Evolutionary conservation across 1,140 invertebrate genomes (phyloP).

Genomic region (Drosophila pandora): DNA sequence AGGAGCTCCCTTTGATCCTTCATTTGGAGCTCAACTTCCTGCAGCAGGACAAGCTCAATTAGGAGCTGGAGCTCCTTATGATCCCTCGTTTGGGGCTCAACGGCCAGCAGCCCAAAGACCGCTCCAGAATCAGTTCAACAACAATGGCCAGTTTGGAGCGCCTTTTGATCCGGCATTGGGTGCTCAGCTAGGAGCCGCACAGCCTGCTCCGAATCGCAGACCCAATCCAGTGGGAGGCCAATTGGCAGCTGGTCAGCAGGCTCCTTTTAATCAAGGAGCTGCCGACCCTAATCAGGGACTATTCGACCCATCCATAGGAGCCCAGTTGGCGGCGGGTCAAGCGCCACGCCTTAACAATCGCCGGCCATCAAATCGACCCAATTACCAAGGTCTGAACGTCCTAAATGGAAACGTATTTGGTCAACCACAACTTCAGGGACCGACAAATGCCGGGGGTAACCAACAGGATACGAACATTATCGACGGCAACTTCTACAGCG

Average conservation of each 20-base stretch:
- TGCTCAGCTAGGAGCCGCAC: constrained; percentile 1
- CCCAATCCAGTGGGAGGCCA: constrained; percentile 24
- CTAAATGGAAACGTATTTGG: constrained; percentile 62
- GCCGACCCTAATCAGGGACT: constrained; percentile 21
- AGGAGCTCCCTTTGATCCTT: constrained; percentile 34
- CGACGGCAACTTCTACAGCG: constrained; percentile 67
- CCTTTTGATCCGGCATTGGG: constrained; percentile 5
- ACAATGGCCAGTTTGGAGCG: constrained; percentile 11
- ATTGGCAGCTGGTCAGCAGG: constrained; percentile 2
- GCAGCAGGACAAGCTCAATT: constrained; percentile 6
- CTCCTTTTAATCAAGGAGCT: constrained; percentile 2
- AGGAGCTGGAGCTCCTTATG: constrained; percentile 13
- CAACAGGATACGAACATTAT: constrained; percentile 72
- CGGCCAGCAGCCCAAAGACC: constrained; percentile 26
- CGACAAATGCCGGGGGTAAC: constrained; percentile 46
- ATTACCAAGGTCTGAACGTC: constrained; percentile 72
- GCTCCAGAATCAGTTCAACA: constrained; percentile 28
- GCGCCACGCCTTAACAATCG: constrained; percentile 26
- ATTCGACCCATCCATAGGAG: constrained; percentile 26
- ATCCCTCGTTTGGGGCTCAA: constrained; percentile 18
- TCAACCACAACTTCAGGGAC: constrained; percentile 59
- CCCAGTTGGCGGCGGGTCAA: constrained; percentile 33
- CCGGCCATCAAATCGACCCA: constrained; percentile 56
- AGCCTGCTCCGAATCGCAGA: constrained; percentile 17
- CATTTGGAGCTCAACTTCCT: constrained; percentile 36